Evolutionary conservation across 2,113 vertebrate species (phyloP).

Genomic region (Furnarius figulus): DNA sequence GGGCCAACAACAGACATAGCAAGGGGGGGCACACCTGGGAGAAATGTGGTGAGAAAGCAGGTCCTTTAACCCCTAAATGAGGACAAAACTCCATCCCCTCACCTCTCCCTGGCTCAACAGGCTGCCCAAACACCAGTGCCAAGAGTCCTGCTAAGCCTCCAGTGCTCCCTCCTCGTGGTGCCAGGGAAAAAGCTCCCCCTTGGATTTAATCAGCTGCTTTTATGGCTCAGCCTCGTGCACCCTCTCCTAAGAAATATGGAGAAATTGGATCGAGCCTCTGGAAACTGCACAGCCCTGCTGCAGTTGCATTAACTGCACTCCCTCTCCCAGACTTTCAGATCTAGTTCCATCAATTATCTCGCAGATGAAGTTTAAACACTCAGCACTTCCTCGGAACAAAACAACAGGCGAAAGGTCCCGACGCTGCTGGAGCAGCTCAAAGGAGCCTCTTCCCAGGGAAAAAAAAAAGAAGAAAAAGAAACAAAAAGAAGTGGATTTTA

Average conservation of each 20-base stretch:
- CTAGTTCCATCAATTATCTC: background rate
- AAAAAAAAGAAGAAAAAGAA: background rate
- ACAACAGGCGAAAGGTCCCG: background rate
- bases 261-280: background rate
- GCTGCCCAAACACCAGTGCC: background rate
- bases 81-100: background rate
- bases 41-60: background rate
- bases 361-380: background rate
- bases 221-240: background rate
- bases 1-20: background rate
- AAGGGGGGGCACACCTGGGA: background rate
- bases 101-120: background rate
- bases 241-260: background rate
- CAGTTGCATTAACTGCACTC: conserved; percentile 11
- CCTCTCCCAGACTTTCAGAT: background rate
- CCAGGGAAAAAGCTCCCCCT: background rate
- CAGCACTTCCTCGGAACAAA: background rate
- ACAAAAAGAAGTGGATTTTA: background rate
- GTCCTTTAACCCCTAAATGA: background rate
- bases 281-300: background rate
- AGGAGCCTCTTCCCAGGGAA: background rate
- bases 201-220: background rate
- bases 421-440: background rate
- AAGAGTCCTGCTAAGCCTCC: background rate
- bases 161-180: background rate